phyloP scores from a whole-genome alignment of 2,113 vertebrate species.

The Sorex fumeus region DNA sequence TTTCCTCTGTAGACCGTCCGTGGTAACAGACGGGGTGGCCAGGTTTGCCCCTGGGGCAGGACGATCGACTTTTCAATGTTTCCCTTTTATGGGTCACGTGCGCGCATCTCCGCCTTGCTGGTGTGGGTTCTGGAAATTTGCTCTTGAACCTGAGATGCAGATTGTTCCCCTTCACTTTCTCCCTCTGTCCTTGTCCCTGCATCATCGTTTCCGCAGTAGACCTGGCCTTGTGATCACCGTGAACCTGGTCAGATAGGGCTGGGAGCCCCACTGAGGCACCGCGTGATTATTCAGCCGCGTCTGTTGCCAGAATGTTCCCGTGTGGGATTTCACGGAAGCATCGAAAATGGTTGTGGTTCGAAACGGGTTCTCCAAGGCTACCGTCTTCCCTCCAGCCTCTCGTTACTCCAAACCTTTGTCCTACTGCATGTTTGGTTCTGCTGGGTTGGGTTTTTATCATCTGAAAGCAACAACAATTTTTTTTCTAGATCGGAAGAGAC shows the following conservation, averaged over 20 bases:
- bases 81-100: neutral
- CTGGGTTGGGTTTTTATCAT: slow-evolving; percentile 9
- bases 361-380: slow-evolving; percentile 66
- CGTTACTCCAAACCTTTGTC: slow-evolving; percentile 70
- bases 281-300: slow-evolving; percentile 77
- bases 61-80: neutral
- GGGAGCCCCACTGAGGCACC: slow-evolving; percentile 64
- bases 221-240: neutral
- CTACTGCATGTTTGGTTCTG: slow-evolving; percentile 23
- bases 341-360: slow-evolving; percentile 70
- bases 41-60: neutral
- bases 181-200: neutral
- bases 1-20: neutral
- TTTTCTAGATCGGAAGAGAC: slow-evolving; percentile 53
- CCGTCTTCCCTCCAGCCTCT: slow-evolving; percentile 54
- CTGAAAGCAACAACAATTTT: slow-evolving; percentile 66
- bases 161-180: neutral
- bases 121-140: neutral
- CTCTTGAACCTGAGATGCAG: neutral
- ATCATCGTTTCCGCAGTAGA: slow-evolving; percentile 21
- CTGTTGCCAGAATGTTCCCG: slow-evolving; percentile 57
- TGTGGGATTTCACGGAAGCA: slow-evolving; percentile 43
- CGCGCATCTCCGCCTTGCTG: rapidly evolving
- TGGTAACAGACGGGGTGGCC: neutral
- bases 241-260: neutral